Base-by-base conservation (phyloP, 2,797 vertebrate species). In the Helicolenus hilgendorfi region DNA sequence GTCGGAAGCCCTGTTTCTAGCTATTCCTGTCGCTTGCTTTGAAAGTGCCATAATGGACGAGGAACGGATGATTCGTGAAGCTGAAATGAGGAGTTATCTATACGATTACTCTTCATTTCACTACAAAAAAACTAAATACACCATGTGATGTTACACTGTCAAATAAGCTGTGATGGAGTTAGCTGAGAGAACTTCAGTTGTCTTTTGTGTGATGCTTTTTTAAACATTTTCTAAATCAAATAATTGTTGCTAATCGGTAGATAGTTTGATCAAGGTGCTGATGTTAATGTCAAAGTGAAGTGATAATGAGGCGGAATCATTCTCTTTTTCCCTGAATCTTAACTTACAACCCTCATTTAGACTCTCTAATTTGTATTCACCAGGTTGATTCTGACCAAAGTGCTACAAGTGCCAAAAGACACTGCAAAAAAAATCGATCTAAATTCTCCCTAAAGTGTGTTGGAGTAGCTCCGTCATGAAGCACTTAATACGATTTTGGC, bases 161-260 rank as follows among this genome's bases (percentile, higher is more conserved):
- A 72, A 85, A 89, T 18, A 38, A 74, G 29, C 56, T 67, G 45
- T 9, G 33, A 58, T 38, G 62, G 81, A 78, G 45, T 41, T 33
- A 31, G 35, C 6, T 3, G 8, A 33, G 31, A 33, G 31, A 65
- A 38, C 29, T 59, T 7, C 33, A 27, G 36, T 4, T 29, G 24
- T 26, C 33, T 35, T 71, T 55, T 68, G n/a, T 13, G 26, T 59
- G 27, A 36, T 64, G 56, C 15, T 63, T 45, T 67, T 64, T 7
- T 6, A 10, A 10, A 35, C 8, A 35, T 35, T 9, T 41, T 41
- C 9, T 41, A 7, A 14, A 8, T 31, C 38, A 62, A 72, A 33
- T 69, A 20, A 55, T 62, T 3, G 4, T 33, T 55, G 53, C 26
- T 7, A 35, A 35, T 35, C 3, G 2, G 38, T 41, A 41, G 5